These are phyloP conservation scores for Hetaerina americana DNA, from an alignment of 1,140 invertebrate species.

Conservation along the genomic window DNA sequence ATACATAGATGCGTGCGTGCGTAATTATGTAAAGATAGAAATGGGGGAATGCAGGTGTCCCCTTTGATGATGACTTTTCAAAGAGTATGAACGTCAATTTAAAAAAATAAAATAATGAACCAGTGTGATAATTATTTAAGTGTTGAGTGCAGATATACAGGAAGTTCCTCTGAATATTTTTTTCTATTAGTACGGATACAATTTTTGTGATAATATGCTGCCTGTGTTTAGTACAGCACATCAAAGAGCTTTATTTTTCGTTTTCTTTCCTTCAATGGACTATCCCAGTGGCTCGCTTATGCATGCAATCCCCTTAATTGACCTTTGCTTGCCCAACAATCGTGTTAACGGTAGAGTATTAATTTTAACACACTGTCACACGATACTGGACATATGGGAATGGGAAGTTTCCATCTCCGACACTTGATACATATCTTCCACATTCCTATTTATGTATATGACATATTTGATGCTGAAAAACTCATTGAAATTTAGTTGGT, in stretches of 20 bases:
- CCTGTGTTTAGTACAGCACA: neutral
- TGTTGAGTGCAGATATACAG: constrained; percentile 1
- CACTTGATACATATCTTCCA: too few relatives aligned
- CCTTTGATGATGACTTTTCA: too few relatives aligned
- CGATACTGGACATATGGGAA: too few relatives aligned
- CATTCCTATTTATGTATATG: too few relatives aligned
- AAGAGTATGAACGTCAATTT: too few relatives aligned
- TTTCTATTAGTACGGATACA: neutral
- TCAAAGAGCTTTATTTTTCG: neutral
- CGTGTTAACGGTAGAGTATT: neutral
- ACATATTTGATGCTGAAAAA: too few relatives aligned
- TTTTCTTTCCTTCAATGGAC: neutral
- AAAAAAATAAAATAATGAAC: neutral
- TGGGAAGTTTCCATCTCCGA: too few relatives aligned
- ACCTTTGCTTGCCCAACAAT: neutral
- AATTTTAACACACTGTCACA: neutral
- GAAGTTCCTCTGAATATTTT: neutral
- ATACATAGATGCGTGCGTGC: too few relatives aligned
- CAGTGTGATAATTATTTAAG: too few relatives aligned
- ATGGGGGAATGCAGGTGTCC: too few relatives aligned
- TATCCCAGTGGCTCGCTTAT: neutral
- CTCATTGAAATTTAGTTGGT: too few relatives aligned
- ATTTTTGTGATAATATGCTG: neutral
- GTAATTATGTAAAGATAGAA: too few relatives aligned
- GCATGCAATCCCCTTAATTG: neutral